Evolutionary conservation across 2,888 invertebrate genomes (phyloP).

Genomic region (Deroplatys truncata): DNA sequence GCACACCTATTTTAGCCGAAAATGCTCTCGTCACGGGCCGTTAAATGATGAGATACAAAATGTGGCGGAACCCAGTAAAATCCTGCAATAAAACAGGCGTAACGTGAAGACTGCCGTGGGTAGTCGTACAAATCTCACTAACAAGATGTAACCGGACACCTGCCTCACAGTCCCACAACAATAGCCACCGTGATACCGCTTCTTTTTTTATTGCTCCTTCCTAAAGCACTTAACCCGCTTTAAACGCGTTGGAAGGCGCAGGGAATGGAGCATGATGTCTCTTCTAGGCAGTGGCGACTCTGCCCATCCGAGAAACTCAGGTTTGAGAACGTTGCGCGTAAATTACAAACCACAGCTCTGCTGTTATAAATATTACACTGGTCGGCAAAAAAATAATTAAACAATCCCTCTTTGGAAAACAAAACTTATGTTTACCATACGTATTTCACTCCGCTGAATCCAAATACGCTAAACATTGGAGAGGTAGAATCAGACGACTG

Average conservation of each 20-base stretch:
- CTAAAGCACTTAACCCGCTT: not conserved
- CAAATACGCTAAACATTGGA: no score
- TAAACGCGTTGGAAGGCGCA: not conserved
- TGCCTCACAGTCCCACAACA: not conserved
- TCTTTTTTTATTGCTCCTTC: not conserved
- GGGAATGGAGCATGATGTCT: not conserved
- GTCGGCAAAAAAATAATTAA: no score
- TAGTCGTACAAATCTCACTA: not conserved
- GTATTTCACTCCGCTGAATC: no score
- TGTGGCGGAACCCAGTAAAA: not conserved
- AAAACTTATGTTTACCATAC: no score
- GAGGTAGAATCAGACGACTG: no score
- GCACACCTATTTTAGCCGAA: not conserved
- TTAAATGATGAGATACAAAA: not conserved
- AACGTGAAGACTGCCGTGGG: not conserved
- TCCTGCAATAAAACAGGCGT: not conserved
- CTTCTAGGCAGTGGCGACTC: not conserved
- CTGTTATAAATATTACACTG: no score
- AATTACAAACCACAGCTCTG: no score
- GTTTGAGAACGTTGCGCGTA: not conserved
- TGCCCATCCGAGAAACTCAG: no score
- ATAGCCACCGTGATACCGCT: not conserved
- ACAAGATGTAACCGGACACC: not conserved
- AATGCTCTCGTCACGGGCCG: not conserved
- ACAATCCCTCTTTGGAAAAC: no score